phyloP scores from a whole-genome alignment of 2,888 invertebrate genomes.

The Podabrus alpinus region DNA sequence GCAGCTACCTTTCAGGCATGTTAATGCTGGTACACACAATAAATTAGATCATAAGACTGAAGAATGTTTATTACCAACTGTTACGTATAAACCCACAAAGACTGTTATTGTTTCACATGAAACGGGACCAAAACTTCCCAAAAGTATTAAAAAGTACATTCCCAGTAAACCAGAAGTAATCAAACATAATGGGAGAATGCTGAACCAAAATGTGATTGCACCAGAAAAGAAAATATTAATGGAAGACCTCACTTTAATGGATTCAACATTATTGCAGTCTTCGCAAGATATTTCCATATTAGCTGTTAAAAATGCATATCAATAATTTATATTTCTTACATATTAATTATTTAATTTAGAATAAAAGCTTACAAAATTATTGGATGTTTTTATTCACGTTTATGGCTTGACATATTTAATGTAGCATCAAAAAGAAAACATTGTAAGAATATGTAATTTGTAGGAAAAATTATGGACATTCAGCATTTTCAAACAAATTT shows the following conservation, averaged over 20 bases:
- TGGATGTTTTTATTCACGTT: no score
- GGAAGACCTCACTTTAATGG: background rate
- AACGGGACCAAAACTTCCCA: background rate
- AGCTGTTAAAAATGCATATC: background rate
- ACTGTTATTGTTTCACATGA: background rate
- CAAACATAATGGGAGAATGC: background rate
- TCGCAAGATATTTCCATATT: background rate
- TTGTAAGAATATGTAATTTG: no score
- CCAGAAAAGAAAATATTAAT: background rate
- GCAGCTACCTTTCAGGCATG: background rate
- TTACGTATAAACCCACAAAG: background rate
- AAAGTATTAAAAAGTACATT: background rate
- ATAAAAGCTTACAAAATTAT: no score
- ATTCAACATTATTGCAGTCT: background rate
- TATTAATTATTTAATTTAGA: no score
- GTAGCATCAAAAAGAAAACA: no score
- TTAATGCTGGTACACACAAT: background rate
- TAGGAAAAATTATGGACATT: no score
- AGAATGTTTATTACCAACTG: background rate
- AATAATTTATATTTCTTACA: background rate
- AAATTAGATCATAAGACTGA: background rate
- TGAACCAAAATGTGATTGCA: background rate
- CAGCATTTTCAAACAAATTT: no score
- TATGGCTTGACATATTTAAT: no score
- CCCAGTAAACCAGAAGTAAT: background rate